phyloP scores from a whole-genome alignment of 2,797 vertebrate species.

The Harpagifer antarcticus region DNA sequence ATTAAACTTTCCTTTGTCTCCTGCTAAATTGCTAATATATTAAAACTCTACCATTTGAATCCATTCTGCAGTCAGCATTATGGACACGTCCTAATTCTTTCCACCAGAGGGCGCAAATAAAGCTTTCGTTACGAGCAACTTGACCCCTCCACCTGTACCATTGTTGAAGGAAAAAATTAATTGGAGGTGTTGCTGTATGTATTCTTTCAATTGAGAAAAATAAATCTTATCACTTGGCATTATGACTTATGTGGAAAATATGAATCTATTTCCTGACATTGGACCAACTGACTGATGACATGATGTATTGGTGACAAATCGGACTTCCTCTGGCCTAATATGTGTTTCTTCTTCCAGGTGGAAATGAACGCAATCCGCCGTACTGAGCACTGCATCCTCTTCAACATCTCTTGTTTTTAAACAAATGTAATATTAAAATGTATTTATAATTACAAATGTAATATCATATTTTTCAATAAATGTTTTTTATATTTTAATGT shows the following conservation, averaged over 20 bases:
- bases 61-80: neutral
- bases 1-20: too few relatives aligned
- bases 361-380: constrained; percentile 37
- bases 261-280: neutral
- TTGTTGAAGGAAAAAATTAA: too few relatives aligned
- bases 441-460: constrained; percentile 7
- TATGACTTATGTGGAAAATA: too few relatives aligned
- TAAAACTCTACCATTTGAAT: neutral
- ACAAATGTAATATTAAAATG: constrained; percentile 19
- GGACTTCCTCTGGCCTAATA: too few relatives aligned
- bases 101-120: neutral
- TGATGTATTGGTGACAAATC: neutral
- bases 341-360: constrained; percentile 48
- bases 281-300: neutral
- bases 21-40: too few relatives aligned
- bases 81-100: neutral
- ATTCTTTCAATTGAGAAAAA: too few relatives aligned
- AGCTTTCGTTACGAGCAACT: too few relatives aligned
- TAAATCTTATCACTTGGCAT: too few relatives aligned
- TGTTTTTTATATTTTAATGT: neutral
- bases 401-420: constrained; percentile 13
- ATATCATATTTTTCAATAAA: constrained; percentile 37
- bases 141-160: neutral
- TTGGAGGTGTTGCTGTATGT: too few relatives aligned
- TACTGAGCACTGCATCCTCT: constrained; percentile 22